Percentiles rank a stretch among this genome's conserved stretches.
Conservation (phyloP, 2,888 invertebrate species). For the Tachina grossa region DNA sequence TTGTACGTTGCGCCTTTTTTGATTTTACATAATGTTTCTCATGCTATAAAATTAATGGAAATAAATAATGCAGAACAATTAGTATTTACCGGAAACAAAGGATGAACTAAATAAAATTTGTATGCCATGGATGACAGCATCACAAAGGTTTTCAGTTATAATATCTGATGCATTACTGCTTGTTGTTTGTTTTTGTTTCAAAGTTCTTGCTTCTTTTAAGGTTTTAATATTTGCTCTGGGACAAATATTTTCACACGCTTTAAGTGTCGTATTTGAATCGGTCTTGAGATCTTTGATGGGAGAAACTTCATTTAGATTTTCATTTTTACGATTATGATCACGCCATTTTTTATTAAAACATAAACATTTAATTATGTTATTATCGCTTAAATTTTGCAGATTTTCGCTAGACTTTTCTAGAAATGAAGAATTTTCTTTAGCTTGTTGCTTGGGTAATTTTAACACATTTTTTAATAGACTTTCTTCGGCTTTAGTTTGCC, state of each 20-base stretch:
- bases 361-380: too few species aligned
- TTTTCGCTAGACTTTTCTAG: too few species aligned
- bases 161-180: neutral
- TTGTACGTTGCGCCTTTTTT: too few species aligned
- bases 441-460: neutral
- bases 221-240: neutral
- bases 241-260: neutral
- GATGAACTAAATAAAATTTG: slow-evolving; percentile 35
- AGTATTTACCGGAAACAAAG: slow-evolving; percentile 15
- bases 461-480: neutral
- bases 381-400: too few species aligned
- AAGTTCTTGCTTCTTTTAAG: neutral
- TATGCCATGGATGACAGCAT: slow-evolving; percentile 42
- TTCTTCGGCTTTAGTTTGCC: neutral
- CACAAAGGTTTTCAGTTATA: slow-evolving; percentile 41
- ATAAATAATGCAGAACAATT: neutral
- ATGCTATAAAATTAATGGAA: too few species aligned
- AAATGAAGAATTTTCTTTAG: too few species aligned
- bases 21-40: too few species aligned
- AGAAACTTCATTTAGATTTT: too few species aligned
- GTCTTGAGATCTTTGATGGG: too few species aligned
- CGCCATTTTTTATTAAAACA: neutral
- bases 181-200: neutral
- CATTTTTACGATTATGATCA: neutral
- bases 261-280: too few species aligned